Evolutionary conservation across 2,797 vertebrate genomes (phyloP).

Genomic region (Margarornis squamiger): DNA sequence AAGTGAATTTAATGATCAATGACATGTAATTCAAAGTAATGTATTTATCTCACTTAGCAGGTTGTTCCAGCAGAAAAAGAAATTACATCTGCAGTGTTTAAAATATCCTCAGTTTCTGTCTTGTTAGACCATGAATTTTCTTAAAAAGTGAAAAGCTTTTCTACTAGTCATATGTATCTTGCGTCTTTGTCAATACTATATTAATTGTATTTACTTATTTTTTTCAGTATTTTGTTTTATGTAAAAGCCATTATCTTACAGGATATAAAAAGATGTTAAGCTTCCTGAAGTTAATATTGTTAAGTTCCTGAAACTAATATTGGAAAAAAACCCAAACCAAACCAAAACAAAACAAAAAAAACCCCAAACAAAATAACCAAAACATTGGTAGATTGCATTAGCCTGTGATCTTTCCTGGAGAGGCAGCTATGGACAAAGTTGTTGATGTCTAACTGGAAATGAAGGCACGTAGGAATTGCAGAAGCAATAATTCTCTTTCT

Average conservation of each 20-base stretch:
- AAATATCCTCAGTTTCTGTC: neutral
- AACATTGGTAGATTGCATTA: neutral
- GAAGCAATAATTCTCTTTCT: neutral
- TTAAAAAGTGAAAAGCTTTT: conserved; percentile 11
- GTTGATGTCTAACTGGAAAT: neutral
- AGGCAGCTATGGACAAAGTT: neutral
- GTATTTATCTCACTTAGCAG: neutral
- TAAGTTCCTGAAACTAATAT: neutral
- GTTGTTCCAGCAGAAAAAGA: neutral
- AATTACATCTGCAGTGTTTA: neutral
- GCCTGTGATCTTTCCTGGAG: neutral
- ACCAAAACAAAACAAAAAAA: neutral
- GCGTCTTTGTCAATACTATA: neutral
- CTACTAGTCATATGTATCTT: neutral
- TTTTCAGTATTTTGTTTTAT: neutral
- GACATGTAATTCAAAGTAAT: neutral
- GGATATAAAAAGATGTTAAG: neutral
- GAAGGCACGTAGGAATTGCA: neutral
- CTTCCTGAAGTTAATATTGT: neutral
- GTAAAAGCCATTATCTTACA: neutral
- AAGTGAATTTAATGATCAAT: neutral
- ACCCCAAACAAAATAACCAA: neutral
- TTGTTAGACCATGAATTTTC: neutral
- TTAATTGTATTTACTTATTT: neutral
- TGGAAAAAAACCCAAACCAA: neutral